Evolutionary conservation across 2,888 invertebrate species (phyloP).

Genomic region (Volucella zonaria): DNA sequence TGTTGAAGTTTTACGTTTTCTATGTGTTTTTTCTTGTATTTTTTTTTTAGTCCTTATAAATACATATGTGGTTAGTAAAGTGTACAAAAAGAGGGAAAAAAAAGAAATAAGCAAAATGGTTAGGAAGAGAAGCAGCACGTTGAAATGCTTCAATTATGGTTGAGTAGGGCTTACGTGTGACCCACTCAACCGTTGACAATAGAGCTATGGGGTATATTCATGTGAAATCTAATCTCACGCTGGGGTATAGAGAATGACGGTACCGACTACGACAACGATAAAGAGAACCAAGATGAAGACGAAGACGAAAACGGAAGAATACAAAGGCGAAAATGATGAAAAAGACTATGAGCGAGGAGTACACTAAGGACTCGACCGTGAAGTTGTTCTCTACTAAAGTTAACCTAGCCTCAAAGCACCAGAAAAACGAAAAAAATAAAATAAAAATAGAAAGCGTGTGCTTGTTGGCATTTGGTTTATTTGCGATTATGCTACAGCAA

Average conservation of each 20-base stretch:
- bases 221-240: conserved; percentile 19
- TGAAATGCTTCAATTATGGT: conserved; percentile 62
- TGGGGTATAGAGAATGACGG: conserved; percentile 13
- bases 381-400: conserved; percentile 69
- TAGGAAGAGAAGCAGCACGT: conserved; percentile 38
- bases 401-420: conserved; percentile 59
- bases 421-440: not conserved
- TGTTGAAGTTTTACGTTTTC: conserved; percentile 10
- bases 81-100: conserved; percentile 26
- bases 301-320: conserved; percentile 13
- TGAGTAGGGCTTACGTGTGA: conserved; percentile 50
- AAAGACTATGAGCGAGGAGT: conserved; percentile 13
- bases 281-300: conserved; percentile 3
- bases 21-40: conserved; percentile 4
- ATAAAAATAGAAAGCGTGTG: conserved; percentile 29
- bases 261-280: not conserved
- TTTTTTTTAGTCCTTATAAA: not conserved
- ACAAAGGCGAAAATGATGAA: not conserved
- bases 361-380: conserved; percentile 68
- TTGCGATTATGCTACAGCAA: conserved; percentile 62
- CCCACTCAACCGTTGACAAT: conserved; percentile 16
- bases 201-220: conserved; percentile 19
- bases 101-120: conserved; percentile 59
- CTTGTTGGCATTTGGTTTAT: conserved; percentile 46
- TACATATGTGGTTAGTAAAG: not conserved